Evolutionary conservation across 2,888 invertebrate genomes (phyloP), one percentile per base, ranked within the genome.

Genomic region (Leptarthrus brevirostris): DNA sequence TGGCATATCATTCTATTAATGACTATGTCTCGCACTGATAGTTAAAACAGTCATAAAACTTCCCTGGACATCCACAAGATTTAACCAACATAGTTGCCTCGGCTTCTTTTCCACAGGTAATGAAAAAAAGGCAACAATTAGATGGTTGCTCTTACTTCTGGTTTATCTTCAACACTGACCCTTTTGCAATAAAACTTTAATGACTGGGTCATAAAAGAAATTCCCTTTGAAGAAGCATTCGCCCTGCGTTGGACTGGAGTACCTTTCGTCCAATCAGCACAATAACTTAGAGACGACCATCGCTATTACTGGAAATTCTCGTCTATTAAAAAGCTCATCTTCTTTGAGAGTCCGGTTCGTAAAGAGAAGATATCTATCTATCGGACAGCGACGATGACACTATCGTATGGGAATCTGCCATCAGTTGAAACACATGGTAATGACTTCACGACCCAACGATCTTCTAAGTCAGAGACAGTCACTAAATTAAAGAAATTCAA

Each of bases 401-500:
- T 58, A 58, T 58, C 58, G 18, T 58, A 20, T 34, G 10, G 14
- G 18, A 58, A 58, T 58, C 58, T 58, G 58, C 34, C 58, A 58
- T 58, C 58, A 36, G 4, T 58, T 36, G 58, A 58, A 58, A 58
- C 58, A 58, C 58, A 58, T 36, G 36, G 58, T 58, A 58, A 58
- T 58, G 20, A 20, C 58, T 34, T 58, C 36, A 36, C 58, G 58
- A 58, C 49, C 18, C 16, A 8, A 49, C 22, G 5, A 49, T 30
- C 30, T 30, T 8, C 30, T 30, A 30, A 30, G 30, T 8, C 8
- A 5, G 30, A 30, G 58, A 58, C 20, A 58, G 58, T 18, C 58
- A 58, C 36, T 58, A 58, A 58, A 58, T 58, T 58, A 58, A 58
- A 58, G 34, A 58, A 58, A 58, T 58, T 58, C 58, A 58, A 58